Base-by-base conservation (phyloP, 2,888 invertebrate species). In the Diarsia mendica region DNA sequence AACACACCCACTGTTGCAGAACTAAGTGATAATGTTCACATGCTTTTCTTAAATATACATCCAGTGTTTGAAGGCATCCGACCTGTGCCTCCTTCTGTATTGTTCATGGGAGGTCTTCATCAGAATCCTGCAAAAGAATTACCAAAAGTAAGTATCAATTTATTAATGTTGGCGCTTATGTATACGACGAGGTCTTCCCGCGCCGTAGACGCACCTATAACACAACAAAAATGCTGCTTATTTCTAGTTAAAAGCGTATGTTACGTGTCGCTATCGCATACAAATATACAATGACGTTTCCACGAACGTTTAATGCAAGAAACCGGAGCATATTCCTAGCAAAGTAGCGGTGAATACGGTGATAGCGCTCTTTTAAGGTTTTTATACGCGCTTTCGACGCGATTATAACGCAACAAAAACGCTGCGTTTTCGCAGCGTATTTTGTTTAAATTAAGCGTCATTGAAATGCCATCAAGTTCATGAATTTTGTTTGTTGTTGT, bases 61-160 rank as follows among this genome's bases (percentile, higher is more conserved):
- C 89, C 91, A 10, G 79, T 92, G 11, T 92, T 89, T 87, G 87
- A 87, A 33, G 81, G 85, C 0, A 90, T 90, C 67, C 83, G 87
- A 39, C 91, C 92, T 0, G 85, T 88, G 1, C 91, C 92, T 4
- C 88, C 89, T 0, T 88, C 83, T 72, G 89, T 92, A 1, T 60
- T 92, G 11, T 88, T 89, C 20, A 86, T 91, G 73, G 89, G 91
- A 33, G 91, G 90, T 20, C 61, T 92, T 28, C 89, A 91, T 61
- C 83, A 82, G 55, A 85, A 86, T 28, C 82, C 84, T 6, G 65
- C 53, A 9, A 87, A 88, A n/a, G 82, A 87, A 28, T 64, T 92
- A 13, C 90, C 91, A 28, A 48, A 81, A 80, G 92, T 91, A 68
- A 76, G 72, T 69, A 58, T 20, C 20, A 11, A 18, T 46, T 58